Evolutionary conservation across 2,888 invertebrate species (phyloP), one percentile per base, ranked within the genome.

Genomic region (Mechanitis mazaeus): DNA sequence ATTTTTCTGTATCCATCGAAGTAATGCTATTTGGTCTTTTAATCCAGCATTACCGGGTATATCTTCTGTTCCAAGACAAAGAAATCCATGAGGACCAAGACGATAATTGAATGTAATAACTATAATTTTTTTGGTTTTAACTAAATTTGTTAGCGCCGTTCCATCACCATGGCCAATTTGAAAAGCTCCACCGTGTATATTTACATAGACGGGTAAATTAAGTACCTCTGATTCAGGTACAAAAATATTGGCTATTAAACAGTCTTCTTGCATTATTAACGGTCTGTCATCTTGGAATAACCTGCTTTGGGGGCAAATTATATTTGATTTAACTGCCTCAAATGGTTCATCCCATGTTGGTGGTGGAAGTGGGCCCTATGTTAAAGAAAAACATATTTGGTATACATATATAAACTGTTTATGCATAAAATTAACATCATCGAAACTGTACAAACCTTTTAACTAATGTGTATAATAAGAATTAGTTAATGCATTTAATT

Each of bases 171-270:
- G 71, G 4, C 84, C 86, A 1, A 72, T 58, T 70, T 81, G 76
- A 62, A 78, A 87, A 4, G 76, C 84, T 3, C 89, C 88, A 31
- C 87, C 87, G 59, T 88, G 88, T 1, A 88, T 71, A 54, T 75
- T 72, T 12, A 88, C 80, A 54, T 87, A 64, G 1, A 88, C 87
- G 2, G 88, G 80, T 7, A 72, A 56, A 20, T 68, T 69, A 0
- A 55, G 63, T 31, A 63, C 55, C 12, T 67, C 58, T 6, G 68
- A 70, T n/a, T 71, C 64, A 4, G 73, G 73, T 0, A 72, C 66
- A 55, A 65, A 70, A 2, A 75, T 58, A 33, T 70, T 74, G 3
- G 67, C 69, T 11, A 74, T 61, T 2, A 75, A 68, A 58, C 71
- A 73, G 50, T 74, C 66, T 53, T 75, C 12, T 12, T 20, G 28